Conservation (phyloP, 2,113 vertebrate genomes). For the Oceanodroma tethys region DNA sequence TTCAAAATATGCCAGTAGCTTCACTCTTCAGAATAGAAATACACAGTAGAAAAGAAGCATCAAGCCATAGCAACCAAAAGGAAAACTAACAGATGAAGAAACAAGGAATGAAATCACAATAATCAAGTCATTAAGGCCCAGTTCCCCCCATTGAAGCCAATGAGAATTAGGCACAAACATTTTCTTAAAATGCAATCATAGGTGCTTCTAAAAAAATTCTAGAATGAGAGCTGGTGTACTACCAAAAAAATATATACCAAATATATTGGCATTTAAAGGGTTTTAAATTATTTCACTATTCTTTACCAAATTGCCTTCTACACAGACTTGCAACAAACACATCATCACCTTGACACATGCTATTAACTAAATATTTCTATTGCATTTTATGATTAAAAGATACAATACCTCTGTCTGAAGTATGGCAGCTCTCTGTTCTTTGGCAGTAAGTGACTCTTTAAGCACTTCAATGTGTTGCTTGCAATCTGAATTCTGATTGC, state of each 20-base stretch:
- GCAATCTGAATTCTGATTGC: constrained; percentile 99
- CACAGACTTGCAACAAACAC: not conserved
- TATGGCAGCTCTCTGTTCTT: constrained; percentile 99
- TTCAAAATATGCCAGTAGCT: not conserved
- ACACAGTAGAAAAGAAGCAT: not conserved
- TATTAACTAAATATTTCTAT: not conserved
- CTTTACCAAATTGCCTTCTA: not conserved
- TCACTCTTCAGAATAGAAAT: not conserved
- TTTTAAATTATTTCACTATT: not conserved
- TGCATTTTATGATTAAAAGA: not conserved
- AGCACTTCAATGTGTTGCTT: constrained; percentile 99
- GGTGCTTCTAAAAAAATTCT: not conserved
- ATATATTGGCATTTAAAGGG: not conserved
- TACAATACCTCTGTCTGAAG: constrained; percentile 94
- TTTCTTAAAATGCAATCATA: not conserved
- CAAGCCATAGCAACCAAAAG: not conserved
- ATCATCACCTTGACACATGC: not conserved
- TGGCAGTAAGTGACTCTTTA: constrained; percentile 99
- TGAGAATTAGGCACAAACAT: not conserved
- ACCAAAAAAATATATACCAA: not conserved
- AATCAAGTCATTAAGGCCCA: not conserved
- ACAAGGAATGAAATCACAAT: not conserved
- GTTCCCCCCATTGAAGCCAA: not conserved
- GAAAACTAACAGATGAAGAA: not conserved
- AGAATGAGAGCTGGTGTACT: not conserved